Base-by-base conservation (phyloP, 1,140 invertebrate species). In the Microplitis demolitor region DNA sequence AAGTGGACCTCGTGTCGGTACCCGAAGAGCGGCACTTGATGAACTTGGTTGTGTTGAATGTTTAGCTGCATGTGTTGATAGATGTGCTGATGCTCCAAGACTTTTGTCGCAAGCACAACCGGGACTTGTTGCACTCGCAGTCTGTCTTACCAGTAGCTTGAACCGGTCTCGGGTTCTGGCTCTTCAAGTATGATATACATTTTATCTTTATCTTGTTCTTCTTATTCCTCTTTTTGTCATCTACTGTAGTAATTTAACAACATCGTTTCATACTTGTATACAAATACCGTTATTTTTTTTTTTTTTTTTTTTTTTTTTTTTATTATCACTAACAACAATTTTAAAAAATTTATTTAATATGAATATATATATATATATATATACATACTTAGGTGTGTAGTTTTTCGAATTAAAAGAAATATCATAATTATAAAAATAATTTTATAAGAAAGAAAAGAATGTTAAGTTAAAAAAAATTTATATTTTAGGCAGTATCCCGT, bases 1-100 rank as follows among this genome's bases (percentile, higher is more conserved):
- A 24, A 81, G 84, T 60, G 87, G 88, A 11, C 88, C 89, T 13
- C 82, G 85, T 58, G 73, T 85, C 31, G 83, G 84, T 2, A 84
- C 83, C 39, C 79, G 86, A 71, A 89, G 93, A 70, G 92, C 94
- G 3, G 89, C 97, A 56, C 87, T 96, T 24, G 95, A 97, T 84
- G 96, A 97, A 84, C 89, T 96, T 56, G 93, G 95, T 67, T 97
- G 95, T 84, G 89, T 98, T 82, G 93, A 97, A 84, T 97, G 96
- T 79, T 85, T 97, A 3, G 92, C 91, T 77, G 93, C 92, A 74
- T 94, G 93, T 81, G 93, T 92, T 76, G 89, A 90, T 66, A 87
- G 93, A 66, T 94, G 94, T 80, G 88, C 91, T 51, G 94, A 96
- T 80, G 91, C 93, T 34, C 89, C 93, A 14, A 85, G 93, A 74